phyloP scores from a whole-genome alignment of 2,113 vertebrate species.

The Verasper variegatus region DNA sequence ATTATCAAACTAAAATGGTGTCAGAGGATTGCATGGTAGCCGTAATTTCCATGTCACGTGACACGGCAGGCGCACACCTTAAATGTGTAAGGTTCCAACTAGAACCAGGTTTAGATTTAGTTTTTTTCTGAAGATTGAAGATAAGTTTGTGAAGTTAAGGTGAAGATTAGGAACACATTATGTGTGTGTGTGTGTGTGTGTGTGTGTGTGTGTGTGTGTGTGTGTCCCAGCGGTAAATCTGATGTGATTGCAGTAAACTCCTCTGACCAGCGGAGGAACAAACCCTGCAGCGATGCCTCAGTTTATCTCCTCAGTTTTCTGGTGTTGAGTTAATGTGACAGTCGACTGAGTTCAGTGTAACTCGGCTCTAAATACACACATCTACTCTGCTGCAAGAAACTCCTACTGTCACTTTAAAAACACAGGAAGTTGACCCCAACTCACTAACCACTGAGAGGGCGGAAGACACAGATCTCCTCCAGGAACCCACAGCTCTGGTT shows the following conservation, averaged over 20 bases:
- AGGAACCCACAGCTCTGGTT: too few species aligned
- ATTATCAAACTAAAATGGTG: not conserved
- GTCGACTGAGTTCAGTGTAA: slow-evolving; percentile 11
- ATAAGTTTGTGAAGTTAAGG: not conserved
- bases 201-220: slow-evolving; percentile 6
- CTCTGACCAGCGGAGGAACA: slow-evolving; percentile 17
- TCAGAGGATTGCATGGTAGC: too few species aligned
- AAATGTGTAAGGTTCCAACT: too few species aligned
- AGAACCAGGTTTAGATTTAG: not conserved
- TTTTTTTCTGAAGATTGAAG: too few species aligned
- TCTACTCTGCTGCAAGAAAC: not conserved
- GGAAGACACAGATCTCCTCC: not conserved
- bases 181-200: not conserved
- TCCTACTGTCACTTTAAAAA: not conserved
- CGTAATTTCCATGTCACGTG: too few species aligned
- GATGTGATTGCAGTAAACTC: slow-evolving; percentile 34
- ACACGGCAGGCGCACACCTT: too few species aligned
- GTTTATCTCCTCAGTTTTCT: slow-evolving; percentile 25
- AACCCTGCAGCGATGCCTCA: slow-evolving; percentile 31
- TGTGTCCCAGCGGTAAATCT: slow-evolving; percentile 15
- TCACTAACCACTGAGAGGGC: not conserved
- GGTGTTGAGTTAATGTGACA: slow-evolving; percentile 36
- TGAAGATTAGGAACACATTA: not conserved
- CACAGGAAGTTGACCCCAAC: not conserved
- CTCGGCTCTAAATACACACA: not conserved